Evolutionary conservation across 2,888 invertebrate genomes (phyloP), one percentile per base, ranked within the genome.

Genomic region (Minunthozetes semirufus): DNA sequence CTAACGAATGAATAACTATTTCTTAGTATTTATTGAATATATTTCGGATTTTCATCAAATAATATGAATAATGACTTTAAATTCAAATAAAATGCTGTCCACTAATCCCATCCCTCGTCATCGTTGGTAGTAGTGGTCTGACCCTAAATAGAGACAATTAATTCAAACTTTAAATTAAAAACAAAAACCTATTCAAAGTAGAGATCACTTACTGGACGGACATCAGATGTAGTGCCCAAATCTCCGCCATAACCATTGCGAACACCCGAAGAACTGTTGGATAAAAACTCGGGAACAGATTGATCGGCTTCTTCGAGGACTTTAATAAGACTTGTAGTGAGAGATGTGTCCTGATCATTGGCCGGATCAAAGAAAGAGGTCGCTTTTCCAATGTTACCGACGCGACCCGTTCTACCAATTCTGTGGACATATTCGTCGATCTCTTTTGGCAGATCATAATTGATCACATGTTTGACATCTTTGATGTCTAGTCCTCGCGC

Each of bases 401-500:
- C 82, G 5, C 86, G 82, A 4, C 85, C 86, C 0, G 85, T 86
- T 27, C 86, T 81, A 2, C 86, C 86, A 78, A 86, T 85, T 1
- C 86, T 81, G 78, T 86, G 86, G 9, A 86, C 84, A 79, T 85
- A 85, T 73, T 85, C 84, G 56, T 85, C 84, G 74, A 84, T 81
- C 25, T 81, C 81, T 73, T 80, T 80, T 0, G 86, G 85, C 48
- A 85, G 76, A 78, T 86, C 86, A 77, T 83, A 85, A 77, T 86
- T 86, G 53, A 86, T 81, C 0, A 86, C 85, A 74, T 82, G 80
- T 4, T 89, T 87, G 0, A 94, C 90, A 74, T 90, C 90, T 78
- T 89, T 89, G 42, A 96, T 94, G 82, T 96, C 91, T 0, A 97
- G 84, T 0, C 98, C 98, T 74, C 98, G 85, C 0, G 96, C 93